Conservation (phyloP, 2,113 vertebrate genomes). For the Clarias macrocephalus region DNA sequence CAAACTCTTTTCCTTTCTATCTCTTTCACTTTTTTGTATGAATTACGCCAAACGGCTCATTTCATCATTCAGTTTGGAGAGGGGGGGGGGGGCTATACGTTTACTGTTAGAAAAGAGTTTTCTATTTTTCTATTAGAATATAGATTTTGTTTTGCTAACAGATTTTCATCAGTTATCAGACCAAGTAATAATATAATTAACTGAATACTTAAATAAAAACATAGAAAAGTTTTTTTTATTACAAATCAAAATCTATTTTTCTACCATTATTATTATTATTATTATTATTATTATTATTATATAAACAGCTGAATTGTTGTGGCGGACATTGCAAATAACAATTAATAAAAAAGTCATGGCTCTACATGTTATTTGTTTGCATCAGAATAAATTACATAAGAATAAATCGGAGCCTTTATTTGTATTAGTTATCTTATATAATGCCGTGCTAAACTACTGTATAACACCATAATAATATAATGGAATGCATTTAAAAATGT, state of each 20-base stretch:
- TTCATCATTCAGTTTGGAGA: not conserved
- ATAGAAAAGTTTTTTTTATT: not conserved
- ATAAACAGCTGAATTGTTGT: not conserved
- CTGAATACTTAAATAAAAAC: not conserved
- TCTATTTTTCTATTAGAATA: not conserved
- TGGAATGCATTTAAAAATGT: not conserved
- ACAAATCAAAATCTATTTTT: not conserved
- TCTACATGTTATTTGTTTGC: not conserved
- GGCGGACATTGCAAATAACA: not conserved
- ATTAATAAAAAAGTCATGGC: not conserved
- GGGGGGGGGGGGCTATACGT: not conserved
- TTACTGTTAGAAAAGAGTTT: too few relatives aligned
- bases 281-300: not conserved
- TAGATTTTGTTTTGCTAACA: not conserved
- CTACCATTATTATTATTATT: not conserved
- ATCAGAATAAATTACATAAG: not conserved
- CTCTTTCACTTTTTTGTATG: not conserved
- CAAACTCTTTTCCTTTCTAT: not conserved
- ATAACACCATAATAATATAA: not conserved
- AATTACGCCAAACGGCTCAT: not conserved
- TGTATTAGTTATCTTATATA: not conserved
- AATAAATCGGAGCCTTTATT: not conserved
- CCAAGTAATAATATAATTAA: not conserved
- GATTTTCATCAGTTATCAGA: not conserved
- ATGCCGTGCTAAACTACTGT: not conserved